Percentiles rank a stretch among this genome's conserved stretches.
Evolutionary conservation across 2,888 invertebrate species (phyloP).

Genomic region (Bugulina stolonifera): DNA sequence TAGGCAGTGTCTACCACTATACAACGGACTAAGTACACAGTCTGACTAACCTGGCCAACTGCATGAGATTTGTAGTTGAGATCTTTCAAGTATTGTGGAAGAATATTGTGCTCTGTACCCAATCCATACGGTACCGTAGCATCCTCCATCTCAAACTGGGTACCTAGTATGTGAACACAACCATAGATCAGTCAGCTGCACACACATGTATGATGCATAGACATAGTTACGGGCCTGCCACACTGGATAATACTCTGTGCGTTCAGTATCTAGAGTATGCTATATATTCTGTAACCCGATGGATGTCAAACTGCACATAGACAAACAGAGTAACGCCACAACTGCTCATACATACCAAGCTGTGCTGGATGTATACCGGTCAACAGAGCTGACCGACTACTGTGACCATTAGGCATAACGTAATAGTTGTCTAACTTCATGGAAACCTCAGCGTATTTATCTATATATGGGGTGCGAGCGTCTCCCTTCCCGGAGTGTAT

Average conservation of each 20-base stretch:
- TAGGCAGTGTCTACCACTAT: too few relatives aligned
- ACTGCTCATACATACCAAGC: conserved; percentile 14
- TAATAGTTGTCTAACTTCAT: conserved; percentile 1
- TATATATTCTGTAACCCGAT: too few relatives aligned
- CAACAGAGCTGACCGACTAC: conserved; percentile 13
- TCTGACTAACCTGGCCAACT: conserved; percentile 7
- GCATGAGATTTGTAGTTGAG: neutral
- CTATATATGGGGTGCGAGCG: neutral
- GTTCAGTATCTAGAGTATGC: too few relatives aligned
- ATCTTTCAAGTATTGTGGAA: conserved; percentile 4
- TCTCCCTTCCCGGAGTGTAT: neutral
- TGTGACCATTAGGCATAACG: conserved; percentile 19
- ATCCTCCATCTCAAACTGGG: conserved; percentile 1
- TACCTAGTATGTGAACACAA: too few relatives aligned
- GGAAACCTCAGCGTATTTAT: neutral
- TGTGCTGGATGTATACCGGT: conserved; percentile 13
- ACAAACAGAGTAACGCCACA: too few relatives aligned
- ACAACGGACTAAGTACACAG: too few relatives aligned
- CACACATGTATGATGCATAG: neutral
- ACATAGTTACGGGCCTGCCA: neutral
- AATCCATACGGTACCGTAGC: conserved; percentile 13
- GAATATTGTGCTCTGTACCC: neutral
- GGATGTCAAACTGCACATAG: too few relatives aligned
- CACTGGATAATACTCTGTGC: too few relatives aligned
- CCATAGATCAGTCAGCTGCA: too few relatives aligned